Evolutionary conservation across 2,113 vertebrate genomes (phyloP).

Genomic region (Ascaphus truei): DNA sequence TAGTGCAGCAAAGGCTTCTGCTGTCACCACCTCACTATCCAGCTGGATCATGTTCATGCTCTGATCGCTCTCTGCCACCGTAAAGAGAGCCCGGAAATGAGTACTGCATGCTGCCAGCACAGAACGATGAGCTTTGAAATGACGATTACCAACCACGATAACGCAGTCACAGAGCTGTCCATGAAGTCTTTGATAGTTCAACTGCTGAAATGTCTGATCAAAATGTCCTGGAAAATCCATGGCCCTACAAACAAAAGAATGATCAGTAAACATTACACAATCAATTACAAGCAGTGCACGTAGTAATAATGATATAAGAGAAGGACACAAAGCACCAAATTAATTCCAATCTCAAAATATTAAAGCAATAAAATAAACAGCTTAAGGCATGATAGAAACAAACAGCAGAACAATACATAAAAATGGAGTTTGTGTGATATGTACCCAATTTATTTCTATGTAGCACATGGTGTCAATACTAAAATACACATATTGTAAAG

Average conservation of each 20-base stretch:
- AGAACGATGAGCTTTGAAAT: conserved; percentile 93
- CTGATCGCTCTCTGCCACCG: conserved; percentile 86
- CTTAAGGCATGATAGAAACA: too few species aligned
- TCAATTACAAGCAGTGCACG: too few species aligned
- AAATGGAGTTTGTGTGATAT: too few species aligned
- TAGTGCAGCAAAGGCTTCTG: conserved; percentile 90
- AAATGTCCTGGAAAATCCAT: conserved; percentile 99
- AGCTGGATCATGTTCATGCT: conserved; percentile 95
- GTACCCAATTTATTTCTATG: too few species aligned
- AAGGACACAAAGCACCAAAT: background rate
- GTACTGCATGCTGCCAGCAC: conserved; percentile 95
- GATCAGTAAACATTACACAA: background rate
- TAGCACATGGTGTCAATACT: too few species aligned
- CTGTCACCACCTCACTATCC: conserved; percentile 93
- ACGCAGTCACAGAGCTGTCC: conserved; percentile 94
- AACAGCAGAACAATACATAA: too few species aligned
- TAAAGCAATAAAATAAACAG: too few species aligned
- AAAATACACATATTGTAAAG: too few species aligned
- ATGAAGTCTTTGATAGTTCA: conserved; percentile 92
- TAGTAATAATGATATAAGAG: background rate
- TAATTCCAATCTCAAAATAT: background rate
- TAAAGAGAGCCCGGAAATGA: conserved; percentile 91
- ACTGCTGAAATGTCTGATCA: conserved; percentile 94
- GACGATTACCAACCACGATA: conserved; percentile 88
- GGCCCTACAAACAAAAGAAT: conserved; percentile 56